A percentile compares a stretch with the other conserved stretches of the same genome.
These are phyloP conservation scores for Amblyopsis rosae DNA, from an alignment of 2,113 vertebrate species.

Conservation along the genomic window DNA sequence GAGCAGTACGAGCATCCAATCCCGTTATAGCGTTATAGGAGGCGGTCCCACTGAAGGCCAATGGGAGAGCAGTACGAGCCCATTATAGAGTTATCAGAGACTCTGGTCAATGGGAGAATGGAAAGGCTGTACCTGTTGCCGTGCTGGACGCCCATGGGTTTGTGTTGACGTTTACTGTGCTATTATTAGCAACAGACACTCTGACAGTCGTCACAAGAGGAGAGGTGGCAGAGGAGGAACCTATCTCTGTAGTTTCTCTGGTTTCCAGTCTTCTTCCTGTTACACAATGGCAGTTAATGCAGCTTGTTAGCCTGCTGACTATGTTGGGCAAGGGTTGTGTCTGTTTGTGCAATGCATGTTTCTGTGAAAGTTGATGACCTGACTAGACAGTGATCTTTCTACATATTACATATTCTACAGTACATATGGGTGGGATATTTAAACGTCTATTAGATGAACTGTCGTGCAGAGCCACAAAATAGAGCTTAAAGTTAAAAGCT, in stretches of 20 bases:
- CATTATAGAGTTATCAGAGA: no score
- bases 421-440: no score
- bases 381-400: no score
- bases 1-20: no score
- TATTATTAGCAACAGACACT: background rate
- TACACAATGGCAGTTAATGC: background rate
- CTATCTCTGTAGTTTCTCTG: constrained; percentile 18
- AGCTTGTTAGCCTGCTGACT: background rate
- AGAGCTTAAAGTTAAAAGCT: constrained; percentile 14
- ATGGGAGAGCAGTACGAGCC: background rate
- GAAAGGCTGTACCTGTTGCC: constrained; percentile 27
- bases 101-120: background rate
- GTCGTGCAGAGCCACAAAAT: no score
- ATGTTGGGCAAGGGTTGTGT: background rate
- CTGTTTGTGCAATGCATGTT: background rate
- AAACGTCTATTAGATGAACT: no score
- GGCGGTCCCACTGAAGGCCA: no score
- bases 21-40: no score
- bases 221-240: background rate
- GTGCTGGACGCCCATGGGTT: background rate
- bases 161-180: background rate
- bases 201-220: constrained; percentile 11
- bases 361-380: background rate
- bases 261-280: constrained; percentile 16
- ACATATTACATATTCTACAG: no score